Percentiles rank a stretch among this genome's conserved stretches.
phyloP scores from a whole-genome alignment of 2,888 invertebrate genomes.

The Coleophora flavipennella region DNA sequence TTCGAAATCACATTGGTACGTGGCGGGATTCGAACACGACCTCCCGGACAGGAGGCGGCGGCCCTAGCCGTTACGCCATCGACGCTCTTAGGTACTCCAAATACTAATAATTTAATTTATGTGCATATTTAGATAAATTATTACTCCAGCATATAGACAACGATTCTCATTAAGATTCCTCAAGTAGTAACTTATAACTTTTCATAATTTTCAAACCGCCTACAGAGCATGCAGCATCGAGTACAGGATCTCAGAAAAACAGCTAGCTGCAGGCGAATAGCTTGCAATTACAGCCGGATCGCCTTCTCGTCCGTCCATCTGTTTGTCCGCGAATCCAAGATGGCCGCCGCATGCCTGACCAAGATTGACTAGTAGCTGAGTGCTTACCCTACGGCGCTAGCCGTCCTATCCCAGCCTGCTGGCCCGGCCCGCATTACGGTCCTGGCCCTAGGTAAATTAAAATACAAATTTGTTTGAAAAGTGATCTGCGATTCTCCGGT shows the following conservation, averaged over 20 bases:
- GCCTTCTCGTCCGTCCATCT: conserved; percentile 51
- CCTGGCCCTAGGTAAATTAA: conserved; percentile 54
- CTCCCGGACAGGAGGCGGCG: too few relatives aligned
- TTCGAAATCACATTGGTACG: too few relatives aligned
- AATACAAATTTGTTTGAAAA: conserved; percentile 61
- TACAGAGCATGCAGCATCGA: not conserved
- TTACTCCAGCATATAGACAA: too few relatives aligned
- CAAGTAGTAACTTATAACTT: not conserved
- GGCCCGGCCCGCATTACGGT: conserved; percentile 49
- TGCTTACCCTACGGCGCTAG: conserved; percentile 51
- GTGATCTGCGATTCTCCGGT: conserved; percentile 43
- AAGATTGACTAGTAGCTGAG: conserved; percentile 68
- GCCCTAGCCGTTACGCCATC: too few relatives aligned
- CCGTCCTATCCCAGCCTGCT: conserved; percentile 52
- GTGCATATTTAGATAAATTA: too few relatives aligned
- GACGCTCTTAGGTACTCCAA: too few relatives aligned
- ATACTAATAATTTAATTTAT: too few relatives aligned
- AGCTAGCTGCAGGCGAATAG: conserved; percentile 53
- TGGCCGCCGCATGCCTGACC: conserved; percentile 63
- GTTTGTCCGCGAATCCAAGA: conserved; percentile 43
- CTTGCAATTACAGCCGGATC: conserved; percentile 60
- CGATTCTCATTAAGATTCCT: too few relatives aligned
- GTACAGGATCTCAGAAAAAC: conserved; percentile 43
- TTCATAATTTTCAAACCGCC: not conserved
- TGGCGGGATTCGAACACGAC: too few relatives aligned